Evolutionary conservation across 2,888 invertebrate species (phyloP).

Genomic region (Pelosia muscerda): DNA sequence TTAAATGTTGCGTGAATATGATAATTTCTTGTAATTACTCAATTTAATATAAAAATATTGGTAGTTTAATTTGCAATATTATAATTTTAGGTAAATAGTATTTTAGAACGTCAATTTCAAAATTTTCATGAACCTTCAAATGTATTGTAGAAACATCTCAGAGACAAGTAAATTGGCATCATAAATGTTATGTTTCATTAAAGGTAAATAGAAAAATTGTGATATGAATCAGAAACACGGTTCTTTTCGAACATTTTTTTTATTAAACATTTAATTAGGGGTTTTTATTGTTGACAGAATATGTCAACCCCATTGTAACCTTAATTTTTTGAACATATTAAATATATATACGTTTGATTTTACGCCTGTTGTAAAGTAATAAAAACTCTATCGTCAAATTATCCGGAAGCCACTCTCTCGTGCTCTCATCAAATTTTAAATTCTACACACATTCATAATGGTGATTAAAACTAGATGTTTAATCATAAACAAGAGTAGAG

Average conservation of each 20-base stretch:
- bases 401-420: constrained; percentile 39
- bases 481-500: constrained; percentile 29
- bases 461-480: constrained; percentile 28
- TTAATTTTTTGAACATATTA: background rate
- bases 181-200: background rate
- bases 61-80: constrained; percentile 15
- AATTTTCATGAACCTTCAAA: background rate
- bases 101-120: background rate
- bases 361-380: background rate
- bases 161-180: background rate
- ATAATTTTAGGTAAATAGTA: background rate
- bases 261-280: too few relatives aligned
- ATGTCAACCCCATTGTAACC: too few relatives aligned
- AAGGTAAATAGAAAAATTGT: background rate
- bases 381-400: constrained; percentile 30
- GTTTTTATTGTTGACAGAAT: too few relatives aligned
- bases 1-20: constrained; percentile 55
- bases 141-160: background rate
- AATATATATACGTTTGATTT: background rate
- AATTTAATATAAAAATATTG: constrained; percentile 35
- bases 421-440: constrained; percentile 39
- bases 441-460: constrained; percentile 41
- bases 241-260: too few relatives aligned
- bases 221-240: background rate
- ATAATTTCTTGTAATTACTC: constrained; percentile 50